Conservation (phyloP, 2,888 invertebrate genomes). For the Pycnomerus fuliginosus region DNA sequence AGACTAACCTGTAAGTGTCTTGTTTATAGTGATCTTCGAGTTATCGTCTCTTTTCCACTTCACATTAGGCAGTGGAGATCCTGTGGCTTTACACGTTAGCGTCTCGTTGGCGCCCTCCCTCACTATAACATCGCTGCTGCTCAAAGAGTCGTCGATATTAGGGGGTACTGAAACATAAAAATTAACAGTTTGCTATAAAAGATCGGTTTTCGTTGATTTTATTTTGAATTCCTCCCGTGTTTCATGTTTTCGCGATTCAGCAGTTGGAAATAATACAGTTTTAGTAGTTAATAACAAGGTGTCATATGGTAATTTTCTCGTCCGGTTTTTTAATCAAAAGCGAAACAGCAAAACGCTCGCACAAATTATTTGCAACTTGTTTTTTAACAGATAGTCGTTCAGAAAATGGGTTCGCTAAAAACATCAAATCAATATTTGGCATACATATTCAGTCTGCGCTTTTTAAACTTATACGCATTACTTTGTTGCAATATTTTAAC, state of each 20-base stretch:
- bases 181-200: no score
- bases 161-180: conserved; percentile 72
- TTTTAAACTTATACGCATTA: no score
- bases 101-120: conserved; percentile 88
- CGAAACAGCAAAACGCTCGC: no score
- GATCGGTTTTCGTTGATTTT: no score
- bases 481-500: no score
- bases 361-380: no score
- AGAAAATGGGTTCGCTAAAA: no score
- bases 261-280: conserved; percentile 9
- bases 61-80: conserved; percentile 84
- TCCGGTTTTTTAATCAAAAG: no score
- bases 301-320: no score
- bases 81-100: conserved; percentile 84
- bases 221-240: conserved; percentile 12
- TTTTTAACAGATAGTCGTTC: no score
- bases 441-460: no score
- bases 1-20: conserved; percentile 69
- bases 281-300: conserved; percentile 18
- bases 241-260: conserved; percentile 10
- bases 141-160: conserved; percentile 86
- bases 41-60: conserved; percentile 92
- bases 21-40: conserved; percentile 82
- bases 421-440: no score
- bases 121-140: conserved; percentile 89